Evolutionary conservation across 2,113 vertebrate species (phyloP).

Genomic region (Poecilia latipinna): DNA sequence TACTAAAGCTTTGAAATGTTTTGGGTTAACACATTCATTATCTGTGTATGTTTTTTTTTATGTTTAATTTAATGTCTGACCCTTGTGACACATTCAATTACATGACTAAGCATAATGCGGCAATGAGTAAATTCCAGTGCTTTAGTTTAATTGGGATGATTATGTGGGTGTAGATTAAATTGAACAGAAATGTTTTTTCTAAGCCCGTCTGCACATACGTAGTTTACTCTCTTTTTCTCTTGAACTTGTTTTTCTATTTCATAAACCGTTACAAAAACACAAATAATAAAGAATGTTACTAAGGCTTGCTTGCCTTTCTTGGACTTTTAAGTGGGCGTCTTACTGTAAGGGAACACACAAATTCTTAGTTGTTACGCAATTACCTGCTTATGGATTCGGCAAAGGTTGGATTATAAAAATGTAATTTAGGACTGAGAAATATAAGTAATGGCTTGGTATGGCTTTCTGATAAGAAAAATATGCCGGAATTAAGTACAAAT

Average conservation of each 20-base stretch:
- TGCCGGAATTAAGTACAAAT: not conserved
- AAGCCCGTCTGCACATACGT: not conserved
- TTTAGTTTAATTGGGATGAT: not conserved
- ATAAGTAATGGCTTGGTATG: not conserved
- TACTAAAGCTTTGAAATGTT: conserved; percentile 13
- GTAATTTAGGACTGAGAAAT: not conserved
- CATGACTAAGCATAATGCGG: conserved; percentile 16
- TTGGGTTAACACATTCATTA: conserved; percentile 13
- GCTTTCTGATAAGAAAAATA: not conserved
- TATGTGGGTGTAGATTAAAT: conserved; percentile 8
- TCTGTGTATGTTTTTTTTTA: conserved; percentile 9
- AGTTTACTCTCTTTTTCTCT: conserved; percentile 11
- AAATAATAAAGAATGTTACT: not conserved
- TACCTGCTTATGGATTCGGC: conserved; percentile 17
- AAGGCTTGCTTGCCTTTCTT: conserved; percentile 24
- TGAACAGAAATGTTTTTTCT: not conserved
- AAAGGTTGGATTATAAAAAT: conserved; percentile 5
- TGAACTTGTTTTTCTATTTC: not conserved
- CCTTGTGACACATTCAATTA: conserved; percentile 36
- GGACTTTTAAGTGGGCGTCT: conserved; percentile 36
- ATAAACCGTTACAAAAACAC: conserved; percentile 15
- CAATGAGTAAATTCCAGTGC: not conserved
- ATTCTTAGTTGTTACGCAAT: conserved; percentile 46
- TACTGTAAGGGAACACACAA: conserved; percentile 36
- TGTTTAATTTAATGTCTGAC: not conserved